phyloP scores from a whole-genome alignment of 1,140 invertebrate genomes.

The Cataglyphis hispanica region DNA sequence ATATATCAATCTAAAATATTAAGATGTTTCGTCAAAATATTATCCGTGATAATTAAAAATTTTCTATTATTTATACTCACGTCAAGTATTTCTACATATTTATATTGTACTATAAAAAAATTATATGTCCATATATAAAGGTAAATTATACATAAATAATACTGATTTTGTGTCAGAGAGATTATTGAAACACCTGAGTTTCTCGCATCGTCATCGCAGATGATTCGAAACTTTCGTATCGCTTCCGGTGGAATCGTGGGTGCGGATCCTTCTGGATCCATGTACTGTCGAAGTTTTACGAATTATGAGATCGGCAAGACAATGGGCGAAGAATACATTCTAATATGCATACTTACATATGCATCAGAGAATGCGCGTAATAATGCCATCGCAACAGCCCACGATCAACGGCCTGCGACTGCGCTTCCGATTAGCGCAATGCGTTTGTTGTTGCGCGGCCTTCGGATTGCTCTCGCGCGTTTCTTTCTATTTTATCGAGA shows the following conservation, averaged over 20 bases:
- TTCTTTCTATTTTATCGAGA: constrained; percentile 40
- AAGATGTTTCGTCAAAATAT: not conserved
- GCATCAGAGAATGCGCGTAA: constrained; percentile 62
- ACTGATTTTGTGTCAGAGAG: not conserved
- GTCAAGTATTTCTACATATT: not conserved
- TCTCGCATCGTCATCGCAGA: not conserved
- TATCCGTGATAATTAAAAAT: not conserved
- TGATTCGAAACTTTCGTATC: constrained; percentile 26
- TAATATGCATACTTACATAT: constrained; percentile 61
- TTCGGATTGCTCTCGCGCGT: constrained; percentile 21
- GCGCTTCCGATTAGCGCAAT: constrained; percentile 60
- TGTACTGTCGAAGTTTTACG: constrained; percentile 29
- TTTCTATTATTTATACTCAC: not conserved
- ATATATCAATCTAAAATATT: not conserved
- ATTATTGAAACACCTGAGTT: not conserved
- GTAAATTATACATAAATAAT: not conserved
- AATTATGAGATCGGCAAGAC: constrained; percentile 49
- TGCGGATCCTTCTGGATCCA: not conserved
- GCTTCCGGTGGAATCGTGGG: not conserved
- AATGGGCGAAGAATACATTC: constrained; percentile 33
- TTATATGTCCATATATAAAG: not conserved
- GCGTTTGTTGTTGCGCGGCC: constrained; percentile 32
- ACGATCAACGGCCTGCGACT: constrained; percentile 37
- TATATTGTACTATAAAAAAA: not conserved
- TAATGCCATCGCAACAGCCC: constrained; percentile 56